These are phyloP conservation scores for Urosaurus nigricauda DNA, from an alignment of 2,797 vertebrate genomes.

Conservation along the genomic window DNA sequence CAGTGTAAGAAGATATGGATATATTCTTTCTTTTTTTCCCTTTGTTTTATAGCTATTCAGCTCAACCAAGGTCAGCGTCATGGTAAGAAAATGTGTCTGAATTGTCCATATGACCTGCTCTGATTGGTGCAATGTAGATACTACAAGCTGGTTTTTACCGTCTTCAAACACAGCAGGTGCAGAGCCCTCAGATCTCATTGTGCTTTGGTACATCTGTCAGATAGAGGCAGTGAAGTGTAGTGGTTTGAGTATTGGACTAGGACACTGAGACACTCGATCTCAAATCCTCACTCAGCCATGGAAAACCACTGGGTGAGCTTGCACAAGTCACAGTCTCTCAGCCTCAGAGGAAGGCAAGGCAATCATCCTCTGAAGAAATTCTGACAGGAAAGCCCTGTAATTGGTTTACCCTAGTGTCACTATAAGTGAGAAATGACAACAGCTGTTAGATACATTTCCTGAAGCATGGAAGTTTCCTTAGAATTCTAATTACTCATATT, in stretches of 20 bases:
- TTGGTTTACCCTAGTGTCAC: no score
- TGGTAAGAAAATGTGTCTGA: not conserved
- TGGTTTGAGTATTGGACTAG: no score
- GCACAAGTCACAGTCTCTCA: no score
- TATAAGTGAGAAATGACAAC: not conserved
- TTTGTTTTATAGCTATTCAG: not conserved
- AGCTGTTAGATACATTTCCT: not conserved
- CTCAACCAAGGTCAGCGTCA: slow-evolving; percentile 12
- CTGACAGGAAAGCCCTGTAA: no score
- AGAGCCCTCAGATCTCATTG: slow-evolving; percentile 4
- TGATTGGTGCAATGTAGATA: not conserved
- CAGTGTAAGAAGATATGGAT: not conserved
- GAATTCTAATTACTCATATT: slow-evolving; percentile 10
- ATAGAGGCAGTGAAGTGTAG: no score
- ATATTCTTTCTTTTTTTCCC: not conserved
- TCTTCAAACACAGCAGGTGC: not conserved
- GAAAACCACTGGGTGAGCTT: no score
- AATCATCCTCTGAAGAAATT: no score
- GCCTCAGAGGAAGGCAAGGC: no score
- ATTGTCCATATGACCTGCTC: not conserved
- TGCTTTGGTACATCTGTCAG: not conserved
- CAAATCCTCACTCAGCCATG: no score
- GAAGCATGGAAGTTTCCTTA: fast-evolving
- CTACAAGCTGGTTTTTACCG: fast-evolving
- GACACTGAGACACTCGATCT: no score